These are phyloP conservation scores for Brachyptera putata DNA, from an alignment of 2,888 invertebrate genomes.

Conservation along the genomic window DNA sequence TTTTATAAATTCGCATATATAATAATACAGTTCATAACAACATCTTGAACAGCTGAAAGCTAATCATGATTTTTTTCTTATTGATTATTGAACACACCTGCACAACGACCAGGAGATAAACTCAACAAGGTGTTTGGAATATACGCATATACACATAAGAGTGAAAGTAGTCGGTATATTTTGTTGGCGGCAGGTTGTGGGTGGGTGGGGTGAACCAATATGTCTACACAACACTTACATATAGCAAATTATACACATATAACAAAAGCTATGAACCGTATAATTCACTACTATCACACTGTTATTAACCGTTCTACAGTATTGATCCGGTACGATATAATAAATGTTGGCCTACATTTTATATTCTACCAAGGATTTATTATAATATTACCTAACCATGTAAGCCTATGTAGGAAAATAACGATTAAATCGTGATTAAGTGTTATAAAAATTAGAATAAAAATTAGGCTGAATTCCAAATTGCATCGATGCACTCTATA, in stretches of 20 bases:
- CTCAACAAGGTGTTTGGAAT: no score
- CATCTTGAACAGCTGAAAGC: no score
- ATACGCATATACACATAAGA: no score
- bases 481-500: neutral
- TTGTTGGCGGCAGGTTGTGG: no score
- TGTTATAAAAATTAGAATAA: neutral
- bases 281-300: neutral
- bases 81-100: no score
- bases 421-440: neutral
- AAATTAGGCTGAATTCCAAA: slow-evolving; percentile 3
- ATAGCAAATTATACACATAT: neutral
- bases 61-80: no score
- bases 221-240: slow-evolving; percentile 6
- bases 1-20: no score
- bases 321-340: slow-evolving; percentile 19
- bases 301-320: slow-evolving; percentile 13
- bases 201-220: slow-evolving; percentile 14
- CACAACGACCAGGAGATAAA: no score
- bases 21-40: no score
- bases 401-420: neutral
- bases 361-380: slow-evolving; percentile 7
- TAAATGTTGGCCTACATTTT: slow-evolving; percentile 9
- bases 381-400: neutral
- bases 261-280: neutral
- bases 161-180: no score